Conservation (phyloP, 2,888 invertebrate genomes). For the Polia nebulosa region DNA sequence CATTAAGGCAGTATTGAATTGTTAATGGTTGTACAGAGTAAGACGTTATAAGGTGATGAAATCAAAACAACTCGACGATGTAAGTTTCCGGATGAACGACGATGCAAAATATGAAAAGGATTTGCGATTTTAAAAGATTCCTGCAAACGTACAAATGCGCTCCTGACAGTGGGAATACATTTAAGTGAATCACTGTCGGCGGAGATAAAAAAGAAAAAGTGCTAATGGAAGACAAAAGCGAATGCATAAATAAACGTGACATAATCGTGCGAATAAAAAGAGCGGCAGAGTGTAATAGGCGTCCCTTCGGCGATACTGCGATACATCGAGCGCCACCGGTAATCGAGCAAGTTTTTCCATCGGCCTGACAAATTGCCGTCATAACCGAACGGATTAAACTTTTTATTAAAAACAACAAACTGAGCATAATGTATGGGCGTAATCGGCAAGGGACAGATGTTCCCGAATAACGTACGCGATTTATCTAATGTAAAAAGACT, state of each 20-base stretch:
- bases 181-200: conserved; percentile 81
- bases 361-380: conserved; percentile 89
- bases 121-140: conserved; percentile 75
- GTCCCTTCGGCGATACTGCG: conserved; percentile 71
- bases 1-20: conserved; percentile 88
- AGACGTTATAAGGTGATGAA: conserved; percentile 86
- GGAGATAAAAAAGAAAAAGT: conserved; percentile 81
- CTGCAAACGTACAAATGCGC: conserved; percentile 72
- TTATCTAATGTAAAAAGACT: conserved; percentile 91
- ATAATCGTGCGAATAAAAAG: conserved; percentile 85
- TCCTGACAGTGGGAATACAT: conserved; percentile 74
- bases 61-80: conserved; percentile 82
- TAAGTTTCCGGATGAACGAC: conserved; percentile 78
- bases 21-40: conserved; percentile 86
- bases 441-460: conserved; percentile 90
- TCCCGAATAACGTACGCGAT: conserved; percentile 89
- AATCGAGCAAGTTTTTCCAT: conserved; percentile 90
- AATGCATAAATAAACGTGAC: conserved; percentile 88
- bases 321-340: conserved; percentile 80
- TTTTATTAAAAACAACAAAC: conserved; percentile 91
- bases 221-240: conserved; percentile 89
- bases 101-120: conserved; percentile 71
- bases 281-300: conserved; percentile 76
- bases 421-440: conserved; percentile 90
- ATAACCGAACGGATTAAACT: conserved; percentile 91